phyloP scores from a whole-genome alignment of 2,113 vertebrate species.

The Ifrita kowaldi region DNA sequence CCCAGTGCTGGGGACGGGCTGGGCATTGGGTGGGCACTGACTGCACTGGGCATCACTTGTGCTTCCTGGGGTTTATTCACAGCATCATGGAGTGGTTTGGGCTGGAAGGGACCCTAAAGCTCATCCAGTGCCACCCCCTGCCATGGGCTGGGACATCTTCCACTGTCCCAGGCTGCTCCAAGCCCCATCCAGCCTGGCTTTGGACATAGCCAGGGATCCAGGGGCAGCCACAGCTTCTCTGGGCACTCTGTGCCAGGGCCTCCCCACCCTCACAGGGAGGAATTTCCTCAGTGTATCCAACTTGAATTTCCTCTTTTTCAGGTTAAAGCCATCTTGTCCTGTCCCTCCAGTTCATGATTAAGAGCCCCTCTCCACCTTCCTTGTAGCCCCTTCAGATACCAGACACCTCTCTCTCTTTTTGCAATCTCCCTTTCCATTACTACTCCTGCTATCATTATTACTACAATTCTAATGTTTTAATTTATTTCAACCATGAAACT shows the following conservation, averaged over 20 bases:
- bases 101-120: not conserved
- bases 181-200: accelerated
- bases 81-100: not conserved
- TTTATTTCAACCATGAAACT: not conserved
- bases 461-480: not conserved
- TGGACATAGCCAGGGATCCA: not conserved
- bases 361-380: not conserved
- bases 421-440: not conserved
- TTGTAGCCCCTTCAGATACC: not conserved
- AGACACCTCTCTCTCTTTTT: not conserved
- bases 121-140: not conserved
- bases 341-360: not conserved
- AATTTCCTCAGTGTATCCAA: not conserved
- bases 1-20: not conserved
- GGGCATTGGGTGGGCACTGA: not conserved
- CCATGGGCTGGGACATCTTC: not conserved
- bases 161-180: accelerated
- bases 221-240: not conserved
- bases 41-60: not conserved
- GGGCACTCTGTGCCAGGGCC: not conserved
- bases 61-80: not conserved
- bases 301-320: not conserved
- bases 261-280: not conserved
- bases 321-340: not conserved
- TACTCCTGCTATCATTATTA: not conserved